These are phyloP conservation scores for Nannobrachium achirus DNA, from an alignment of 2,113 vertebrate genomes.

Conservation along the genomic window DNA sequence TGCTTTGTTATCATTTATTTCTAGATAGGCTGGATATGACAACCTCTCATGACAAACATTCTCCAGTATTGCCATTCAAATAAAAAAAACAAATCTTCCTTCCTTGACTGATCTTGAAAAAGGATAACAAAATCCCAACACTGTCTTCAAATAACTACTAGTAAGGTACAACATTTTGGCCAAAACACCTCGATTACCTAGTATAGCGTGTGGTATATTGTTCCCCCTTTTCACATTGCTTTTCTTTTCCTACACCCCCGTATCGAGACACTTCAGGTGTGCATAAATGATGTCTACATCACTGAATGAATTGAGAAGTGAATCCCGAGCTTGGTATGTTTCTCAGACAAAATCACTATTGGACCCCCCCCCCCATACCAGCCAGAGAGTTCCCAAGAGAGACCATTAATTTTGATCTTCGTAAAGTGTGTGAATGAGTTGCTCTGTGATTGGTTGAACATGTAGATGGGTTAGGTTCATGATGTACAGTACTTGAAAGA, in stretches of 20 bases:
- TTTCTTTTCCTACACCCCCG: no score
- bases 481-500: constrained; percentile 4
- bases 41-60: constrained; percentile 48
- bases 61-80: constrained; percentile 21
- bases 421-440: constrained; percentile 16
- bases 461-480: constrained; percentile 2
- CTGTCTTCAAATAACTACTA: no score
- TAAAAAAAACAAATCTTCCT: constrained; percentile 23
- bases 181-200: no score
- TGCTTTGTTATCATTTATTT: constrained; percentile 16
- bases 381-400: no score
- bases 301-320: constrained; percentile 10
- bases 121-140: no score
- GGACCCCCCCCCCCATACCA: no score
- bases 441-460: constrained; percentile 4
- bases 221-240: no score
- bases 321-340: constrained; percentile 10
- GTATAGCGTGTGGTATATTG: no score
- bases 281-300: no score
- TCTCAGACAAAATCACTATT: constrained; percentile 1
- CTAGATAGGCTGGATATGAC: constrained; percentile 28
- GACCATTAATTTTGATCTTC: background rate
- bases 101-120: no score
- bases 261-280: no score
- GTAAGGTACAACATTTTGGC: no score